Conservation (phyloP, 2,797 vertebrate genomes). For the Danio choprae region DNA sequence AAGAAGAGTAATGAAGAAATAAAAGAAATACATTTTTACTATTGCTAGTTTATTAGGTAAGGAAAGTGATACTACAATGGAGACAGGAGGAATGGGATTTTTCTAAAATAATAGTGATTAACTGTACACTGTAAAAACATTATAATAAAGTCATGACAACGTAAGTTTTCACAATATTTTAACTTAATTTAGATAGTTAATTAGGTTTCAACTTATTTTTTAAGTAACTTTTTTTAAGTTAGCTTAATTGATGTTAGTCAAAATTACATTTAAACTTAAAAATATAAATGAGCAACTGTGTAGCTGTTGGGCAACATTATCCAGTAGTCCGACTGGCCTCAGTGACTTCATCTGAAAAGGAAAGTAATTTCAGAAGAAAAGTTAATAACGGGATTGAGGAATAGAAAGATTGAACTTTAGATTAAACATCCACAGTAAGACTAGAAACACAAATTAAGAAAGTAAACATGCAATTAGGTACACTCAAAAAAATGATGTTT, state of each 20-base stretch:
- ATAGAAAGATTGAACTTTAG: not conserved
- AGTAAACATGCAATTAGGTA: not conserved
- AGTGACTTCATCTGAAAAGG: not conserved
- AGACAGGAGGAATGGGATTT: not conserved
- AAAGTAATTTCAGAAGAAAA: not conserved
- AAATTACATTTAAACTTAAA: too few relatives aligned
- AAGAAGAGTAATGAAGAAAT: not conserved
- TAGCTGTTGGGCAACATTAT: not conserved
- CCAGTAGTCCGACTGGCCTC: not conserved
- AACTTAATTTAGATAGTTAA: too few relatives aligned
- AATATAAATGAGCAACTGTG: not conserved
- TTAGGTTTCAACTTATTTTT: too few relatives aligned
- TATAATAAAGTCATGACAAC: too few relatives aligned
- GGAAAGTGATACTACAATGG: not conserved
- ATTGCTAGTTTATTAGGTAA: not conserved
- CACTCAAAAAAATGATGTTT: too few relatives aligned
- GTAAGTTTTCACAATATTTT: too few relatives aligned
- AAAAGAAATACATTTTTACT: not conserved
- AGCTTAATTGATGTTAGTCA: too few relatives aligned
- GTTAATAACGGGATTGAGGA: not conserved
- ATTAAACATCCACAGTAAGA: not conserved
- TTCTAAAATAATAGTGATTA: not conserved
- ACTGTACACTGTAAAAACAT: too few relatives aligned
- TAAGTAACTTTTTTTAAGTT: too few relatives aligned
- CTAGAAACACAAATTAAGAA: not conserved